A percentile compares a stretch with the other conserved stretches of the same genome.
These are phyloP conservation scores for Ptychoptera albimana DNA, from an alignment of 2,888 invertebrate species.

Conservation along the genomic window DNA sequence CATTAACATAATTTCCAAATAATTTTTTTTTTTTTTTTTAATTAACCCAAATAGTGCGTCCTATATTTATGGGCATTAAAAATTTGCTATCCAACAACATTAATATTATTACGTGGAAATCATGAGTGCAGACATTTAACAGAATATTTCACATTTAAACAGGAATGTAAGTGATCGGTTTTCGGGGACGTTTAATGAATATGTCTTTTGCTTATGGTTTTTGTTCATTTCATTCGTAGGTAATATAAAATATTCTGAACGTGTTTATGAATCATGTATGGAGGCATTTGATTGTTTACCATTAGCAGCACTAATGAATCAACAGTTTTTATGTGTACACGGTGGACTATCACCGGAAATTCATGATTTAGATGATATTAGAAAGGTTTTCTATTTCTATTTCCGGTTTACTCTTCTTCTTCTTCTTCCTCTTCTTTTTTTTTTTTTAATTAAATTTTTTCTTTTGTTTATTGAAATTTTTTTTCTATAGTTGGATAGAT, in stretches of 20 bases:
- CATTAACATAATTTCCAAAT: too few species aligned
- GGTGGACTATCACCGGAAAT: slow-evolving; percentile 98
- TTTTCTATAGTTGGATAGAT: slow-evolving; percentile 78
- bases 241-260: slow-evolving; percentile 98
- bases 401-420: too few species aligned
- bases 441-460: not conserved
- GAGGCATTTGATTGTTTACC: slow-evolving; percentile 99
- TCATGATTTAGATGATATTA: slow-evolving; percentile 94
- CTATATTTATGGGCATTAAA: slow-evolving; percentile 99
- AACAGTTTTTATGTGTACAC: slow-evolving; percentile 99
- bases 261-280: slow-evolving; percentile 99
- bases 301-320: slow-evolving; percentile 98
- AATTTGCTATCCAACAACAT: slow-evolving; percentile 92
- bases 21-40: too few species aligned
- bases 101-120: slow-evolving; percentile 97
- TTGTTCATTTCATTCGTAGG: too few species aligned
- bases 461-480: too few species aligned
- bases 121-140: slow-evolving; percentile 99
- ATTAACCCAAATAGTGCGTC: slow-evolving; percentile 70
- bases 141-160: slow-evolving; percentile 99
- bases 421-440: slow-evolving; percentile 1
- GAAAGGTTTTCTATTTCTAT: slow-evolving; percentile 42
- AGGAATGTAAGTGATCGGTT: slow-evolving; percentile 78
- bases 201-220: too few species aligned
- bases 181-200: too few species aligned